Evolutionary conservation across 2,113 vertebrate species (phyloP), one percentile per base, ranked within the genome.

Genomic region (Rostratula benghalensis): DNA sequence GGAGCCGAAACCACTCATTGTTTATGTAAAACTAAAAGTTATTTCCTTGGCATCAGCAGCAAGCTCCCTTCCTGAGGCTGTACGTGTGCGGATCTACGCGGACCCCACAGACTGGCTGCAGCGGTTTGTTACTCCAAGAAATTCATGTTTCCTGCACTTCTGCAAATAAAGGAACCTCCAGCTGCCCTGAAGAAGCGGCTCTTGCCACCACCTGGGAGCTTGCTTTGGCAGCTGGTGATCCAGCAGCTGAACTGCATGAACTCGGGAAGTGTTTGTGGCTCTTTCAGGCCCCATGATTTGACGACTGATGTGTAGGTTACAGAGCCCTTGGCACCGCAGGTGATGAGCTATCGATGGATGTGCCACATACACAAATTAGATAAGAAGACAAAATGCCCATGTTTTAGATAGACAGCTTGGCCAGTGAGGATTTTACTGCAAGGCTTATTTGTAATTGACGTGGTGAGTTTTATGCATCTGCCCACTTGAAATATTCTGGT

Each of bases 41-140:
- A 74, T 54, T 91, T 92, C 87, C 73, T 51, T 22, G 39, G 48
- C 37, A 31, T 59, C 79, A 76, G 89, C 93, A 70, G 13, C 43
- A 39, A 89, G 53, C 73, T 91, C 70, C 4, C 7, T 24, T 91
- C 68, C 74, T 59, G 59, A 54, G 59, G 67, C 17, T 50, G 37
- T 54, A 48, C 1, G 1, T 54, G 76, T 25, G 25, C 0, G 0
- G 28, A 5, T 63, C 69, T 46, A 1, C 1, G 3, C 53, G 80
- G 57, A 53, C 83, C 65, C 83, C 73, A 19, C 59, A 46, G 35
- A 16, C 70, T 51, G 84, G 81, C 70, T 2, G 0, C 3, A 0
- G 24, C 10, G 28, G 53, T 30, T 30, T 30, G 53, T 30, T 30
- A 54, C 28, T 9, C 41, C 10, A 28, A 80, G 83, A 89, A 83